A percentile compares a stretch with the other conserved stretches of the same genome.
Conservation (phyloP, 2,888 invertebrate genomes). For the Drosophila testacea region DNA sequence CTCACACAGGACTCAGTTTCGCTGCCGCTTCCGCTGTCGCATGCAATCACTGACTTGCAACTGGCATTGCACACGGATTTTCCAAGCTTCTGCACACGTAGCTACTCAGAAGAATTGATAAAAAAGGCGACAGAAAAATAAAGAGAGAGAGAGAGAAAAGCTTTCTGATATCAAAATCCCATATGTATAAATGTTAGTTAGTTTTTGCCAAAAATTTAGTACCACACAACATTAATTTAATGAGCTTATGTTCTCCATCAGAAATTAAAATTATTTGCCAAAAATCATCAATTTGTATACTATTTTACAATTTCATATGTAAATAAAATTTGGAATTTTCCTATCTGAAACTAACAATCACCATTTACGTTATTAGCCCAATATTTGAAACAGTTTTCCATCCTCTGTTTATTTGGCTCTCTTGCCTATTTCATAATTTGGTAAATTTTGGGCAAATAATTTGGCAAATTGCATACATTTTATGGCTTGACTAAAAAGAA, state of each 20-base stretch:
- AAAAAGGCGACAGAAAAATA: not conserved
- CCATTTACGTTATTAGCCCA: conserved; percentile 4
- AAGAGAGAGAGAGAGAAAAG: not conserved
- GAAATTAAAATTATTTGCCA: not conserved
- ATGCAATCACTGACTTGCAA: conserved; percentile 60
- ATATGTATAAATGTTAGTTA: conserved; percentile 32
- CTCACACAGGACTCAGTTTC: conserved; percentile 50
- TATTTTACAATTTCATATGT: too few species aligned
- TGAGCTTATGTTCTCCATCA: not conserved
- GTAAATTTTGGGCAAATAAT: conserved; percentile 18
- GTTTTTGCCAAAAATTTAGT: conserved; percentile 20
- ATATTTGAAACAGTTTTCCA: conserved; percentile 4
- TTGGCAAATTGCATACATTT: conserved; percentile 44
- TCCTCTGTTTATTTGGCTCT: not conserved
- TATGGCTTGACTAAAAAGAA: conserved; percentile 13
- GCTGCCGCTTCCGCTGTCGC: conserved; percentile 15
- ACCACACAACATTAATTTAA: conserved; percentile 18
- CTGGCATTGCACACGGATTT: conserved; percentile 72
- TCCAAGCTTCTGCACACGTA: conserved; percentile 68
- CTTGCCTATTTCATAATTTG: conserved; percentile 3
- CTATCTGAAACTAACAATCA: not conserved
- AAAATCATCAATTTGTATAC: not conserved
- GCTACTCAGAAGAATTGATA: conserved; percentile 24
- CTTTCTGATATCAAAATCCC: conserved; percentile 1
- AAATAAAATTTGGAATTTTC: not conserved